Conservation (phyloP, 2,888 invertebrate genomes). For the Euspilapteryx auroguttella region DNA sequence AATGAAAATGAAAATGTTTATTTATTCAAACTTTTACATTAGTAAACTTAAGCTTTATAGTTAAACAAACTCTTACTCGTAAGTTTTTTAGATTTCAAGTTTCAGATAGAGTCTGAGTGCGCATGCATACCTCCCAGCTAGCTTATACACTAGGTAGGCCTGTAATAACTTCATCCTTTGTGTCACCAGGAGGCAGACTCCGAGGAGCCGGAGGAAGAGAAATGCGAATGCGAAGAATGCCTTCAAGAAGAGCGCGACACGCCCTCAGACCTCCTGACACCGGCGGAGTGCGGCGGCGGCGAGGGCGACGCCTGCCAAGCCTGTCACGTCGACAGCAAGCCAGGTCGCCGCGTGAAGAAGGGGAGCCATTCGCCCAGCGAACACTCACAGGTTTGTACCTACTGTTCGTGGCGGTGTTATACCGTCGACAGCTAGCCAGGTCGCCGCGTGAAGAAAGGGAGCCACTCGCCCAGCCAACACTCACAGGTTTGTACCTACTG, state of each 20-base stretch:
- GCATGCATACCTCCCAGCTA: too few species aligned
- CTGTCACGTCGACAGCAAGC: slow-evolving; percentile 50
- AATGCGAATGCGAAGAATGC: slow-evolving; percentile 53
- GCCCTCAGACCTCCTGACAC: slow-evolving; percentile 37
- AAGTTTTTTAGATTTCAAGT: too few species aligned
- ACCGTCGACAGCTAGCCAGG: slow-evolving; percentile 37
- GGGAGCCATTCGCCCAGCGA: slow-evolving; percentile 67
- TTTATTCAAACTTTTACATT: too few species aligned
- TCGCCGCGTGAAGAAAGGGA: slow-evolving; percentile 50
- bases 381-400: slow-evolving; percentile 82
- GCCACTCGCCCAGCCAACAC: slow-evolving; percentile 67
- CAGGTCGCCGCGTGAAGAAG: slow-evolving; percentile 41
- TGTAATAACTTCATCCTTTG: background rate
- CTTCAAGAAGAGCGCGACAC: slow-evolving; percentile 40
- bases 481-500: slow-evolving; percentile 88
- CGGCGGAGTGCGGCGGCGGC: slow-evolving; percentile 31
- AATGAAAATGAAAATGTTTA: too few species aligned
- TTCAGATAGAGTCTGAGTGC: too few species aligned
- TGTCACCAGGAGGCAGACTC: slow-evolving; percentile 37
- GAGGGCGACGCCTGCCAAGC: slow-evolving; percentile 35
- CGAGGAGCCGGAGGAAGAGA: slow-evolving; percentile 50
- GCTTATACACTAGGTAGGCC: too few species aligned
- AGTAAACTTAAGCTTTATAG: too few species aligned
- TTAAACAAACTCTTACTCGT: too few species aligned
- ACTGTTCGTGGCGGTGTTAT: slow-evolving; percentile 64